Base-by-base conservation (phyloP, 2,113 vertebrate genomes). In the Oxygymnocypris stewartii region DNA sequence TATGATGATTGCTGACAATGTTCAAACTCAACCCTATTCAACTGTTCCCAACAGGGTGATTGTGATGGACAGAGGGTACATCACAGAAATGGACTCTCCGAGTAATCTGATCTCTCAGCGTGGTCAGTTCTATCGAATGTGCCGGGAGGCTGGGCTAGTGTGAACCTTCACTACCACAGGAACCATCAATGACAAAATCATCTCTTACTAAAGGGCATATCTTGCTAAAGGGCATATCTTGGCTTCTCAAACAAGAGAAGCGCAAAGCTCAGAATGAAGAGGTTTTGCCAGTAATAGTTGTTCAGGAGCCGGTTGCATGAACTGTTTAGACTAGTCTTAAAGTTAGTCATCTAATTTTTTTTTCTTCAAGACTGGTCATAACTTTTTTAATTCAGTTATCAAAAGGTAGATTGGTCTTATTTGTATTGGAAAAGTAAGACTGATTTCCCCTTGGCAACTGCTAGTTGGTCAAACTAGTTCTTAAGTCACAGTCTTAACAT, bases 111-210 rank as follows among this genome's bases (percentile, higher is more conserved):
- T 95, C 88, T 87, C 89, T 80, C 94, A 91, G 86, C 94, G 91
- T 44, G 96, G 96, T 81, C 88, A 94, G 0, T 98, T 97, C 91
- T 96, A 96, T 84, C 93, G 89, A 35, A 94, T 97, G 93, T 94
- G 95, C 47, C 91, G 91, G 79, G 96, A 97, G 90, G 96, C 96
- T 0, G 96, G 96, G 79, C 92, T 97, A 31, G 0, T 96, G 93
- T 40, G 69, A n/a, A 37, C 23, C 31, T 74, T 14, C 25, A 59
- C 2, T 59, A n/a, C 57, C 20, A 73, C 12, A 63, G 61, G 78
- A 61, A 82, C 25, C 63, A 57, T 5, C 78, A 16, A 25, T 18
- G 65, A 25, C 23, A n/a, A 37, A 37, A 54, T 78, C 40, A 31
- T 40, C 23, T 79, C 65, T 37, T 47, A n/a, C n/a, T n/a, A n/a